These are phyloP conservation scores for Tinea trinotella DNA, from an alignment of 2,888 invertebrate genomes.

Conservation along the genomic window DNA sequence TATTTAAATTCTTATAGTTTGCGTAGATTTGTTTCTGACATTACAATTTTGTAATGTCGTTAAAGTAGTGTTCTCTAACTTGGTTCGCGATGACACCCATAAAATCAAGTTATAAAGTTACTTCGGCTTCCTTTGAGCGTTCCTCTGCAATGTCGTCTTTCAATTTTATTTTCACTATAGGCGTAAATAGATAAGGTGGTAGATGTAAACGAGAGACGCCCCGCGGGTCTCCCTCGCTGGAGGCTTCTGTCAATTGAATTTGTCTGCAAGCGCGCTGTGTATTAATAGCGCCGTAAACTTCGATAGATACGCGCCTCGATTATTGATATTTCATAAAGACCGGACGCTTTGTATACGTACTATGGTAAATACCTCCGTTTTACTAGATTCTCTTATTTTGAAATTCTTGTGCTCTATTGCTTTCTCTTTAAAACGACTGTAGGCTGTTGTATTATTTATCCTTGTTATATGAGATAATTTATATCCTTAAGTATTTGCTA, in stretches of 20 bases:
- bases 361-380: constrained; percentile 40
- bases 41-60: constrained; percentile 20
- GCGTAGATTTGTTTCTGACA: not conserved
- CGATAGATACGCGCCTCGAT: constrained; percentile 42
- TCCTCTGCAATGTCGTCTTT: constrained; percentile 58
- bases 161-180: constrained; percentile 59
- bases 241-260: constrained; percentile 68
- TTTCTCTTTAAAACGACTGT: not conserved
- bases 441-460: not conserved
- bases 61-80: constrained; percentile 18
- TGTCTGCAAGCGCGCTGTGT: constrained; percentile 63
- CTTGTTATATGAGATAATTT: too few relatives aligned
- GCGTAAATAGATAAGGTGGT: constrained; percentile 60
- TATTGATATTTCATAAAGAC: constrained; percentile 59
- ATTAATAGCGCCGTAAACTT: constrained; percentile 65
- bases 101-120: constrained; percentile 57
- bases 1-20: too few relatives aligned
- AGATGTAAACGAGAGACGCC: constrained; percentile 57
- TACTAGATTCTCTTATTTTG: constrained; percentile 45
- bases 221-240: constrained; percentile 47
- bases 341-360: constrained; percentile 43
- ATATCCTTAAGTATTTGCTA: too few relatives aligned
- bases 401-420: constrained; percentile 33
- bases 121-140: constrained; percentile 52
- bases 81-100: constrained; percentile 44